These are phyloP conservation scores for Keiferia lycopersicella DNA, from an alignment of 2,888 invertebrate genomes.

Conservation along the genomic window DNA sequence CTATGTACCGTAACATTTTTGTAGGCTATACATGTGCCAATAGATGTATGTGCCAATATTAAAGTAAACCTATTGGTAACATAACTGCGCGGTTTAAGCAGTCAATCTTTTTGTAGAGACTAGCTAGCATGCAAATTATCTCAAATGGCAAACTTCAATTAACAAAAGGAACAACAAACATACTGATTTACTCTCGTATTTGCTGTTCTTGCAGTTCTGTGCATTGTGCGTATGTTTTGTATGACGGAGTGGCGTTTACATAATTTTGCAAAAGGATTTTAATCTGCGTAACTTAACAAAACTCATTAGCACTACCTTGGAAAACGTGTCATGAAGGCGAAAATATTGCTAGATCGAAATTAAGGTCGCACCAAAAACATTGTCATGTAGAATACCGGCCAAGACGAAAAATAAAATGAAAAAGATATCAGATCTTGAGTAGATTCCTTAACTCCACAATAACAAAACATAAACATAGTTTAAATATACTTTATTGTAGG, in stretches of 20 bases:
- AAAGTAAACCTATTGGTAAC: no score
- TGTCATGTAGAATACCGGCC: no score
- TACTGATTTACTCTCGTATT: no score
- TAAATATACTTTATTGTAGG: no score
- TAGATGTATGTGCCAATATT: neutral
- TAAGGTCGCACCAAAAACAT: constrained; percentile 6
- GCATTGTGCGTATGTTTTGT: no score
- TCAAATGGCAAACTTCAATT: neutral
- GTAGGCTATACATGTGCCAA: neutral
- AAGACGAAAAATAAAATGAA: no score
- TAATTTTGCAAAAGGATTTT: neutral
- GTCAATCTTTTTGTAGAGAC: neutral
- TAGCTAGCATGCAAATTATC: neutral
- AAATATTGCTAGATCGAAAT: constrained; percentile 3
- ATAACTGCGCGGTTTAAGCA: neutral
- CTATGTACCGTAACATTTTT: neutral
- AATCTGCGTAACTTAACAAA: neutral
- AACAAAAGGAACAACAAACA: no score
- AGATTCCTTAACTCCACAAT: no score
- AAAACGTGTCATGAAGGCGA: constrained; percentile 6
- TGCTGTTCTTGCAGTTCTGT: no score
- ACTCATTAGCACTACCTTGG: neutral
- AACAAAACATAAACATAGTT: no score
- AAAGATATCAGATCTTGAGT: no score
- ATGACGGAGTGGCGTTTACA: no score